Evolutionary conservation across 2,888 invertebrate genomes (phyloP).

Genomic region (Melanostoma scalare): DNA sequence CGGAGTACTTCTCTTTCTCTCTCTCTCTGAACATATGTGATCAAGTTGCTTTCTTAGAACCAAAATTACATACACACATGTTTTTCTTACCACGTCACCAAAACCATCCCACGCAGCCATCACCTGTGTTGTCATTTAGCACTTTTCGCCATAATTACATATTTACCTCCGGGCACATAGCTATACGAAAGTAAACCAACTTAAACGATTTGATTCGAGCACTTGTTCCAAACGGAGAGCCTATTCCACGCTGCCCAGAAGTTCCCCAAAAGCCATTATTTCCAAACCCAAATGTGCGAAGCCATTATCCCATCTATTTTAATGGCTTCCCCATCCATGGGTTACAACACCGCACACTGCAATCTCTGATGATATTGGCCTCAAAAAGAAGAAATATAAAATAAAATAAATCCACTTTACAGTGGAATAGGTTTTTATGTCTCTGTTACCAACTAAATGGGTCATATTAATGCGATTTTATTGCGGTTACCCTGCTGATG

Average conservation of each 20-base stretch:
- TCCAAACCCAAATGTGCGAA: conserved; percentile 58
- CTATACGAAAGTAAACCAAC: conserved; percentile 19
- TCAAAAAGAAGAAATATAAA: neutral
- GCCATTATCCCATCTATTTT: conserved; percentile 56
- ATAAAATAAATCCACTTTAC: conserved; percentile 16
- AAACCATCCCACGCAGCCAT: neutral
- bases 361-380: conserved; percentile 29
- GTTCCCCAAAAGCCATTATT: conserved; percentile 45
- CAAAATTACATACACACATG: no score
- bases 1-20: no score
- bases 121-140: conserved; percentile 23
- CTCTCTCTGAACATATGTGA: no score
- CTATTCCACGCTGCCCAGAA: conserved; percentile 31
- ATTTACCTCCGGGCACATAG: conserved; percentile 19
- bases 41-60: no score
- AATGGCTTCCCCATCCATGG: conserved; percentile 33
- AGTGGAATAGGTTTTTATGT: conserved; percentile 49
- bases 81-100: no score
- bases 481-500: conserved; percentile 44
- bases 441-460: conserved; percentile 59
- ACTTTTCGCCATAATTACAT: conserved; percentile 2
- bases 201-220: conserved; percentile 38
- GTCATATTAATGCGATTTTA: conserved; percentile 67
- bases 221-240: conserved; percentile 18
- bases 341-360: neutral